phyloP scores from a whole-genome alignment of 2,797 vertebrate species.

The Crenichthys baileyi region DNA sequence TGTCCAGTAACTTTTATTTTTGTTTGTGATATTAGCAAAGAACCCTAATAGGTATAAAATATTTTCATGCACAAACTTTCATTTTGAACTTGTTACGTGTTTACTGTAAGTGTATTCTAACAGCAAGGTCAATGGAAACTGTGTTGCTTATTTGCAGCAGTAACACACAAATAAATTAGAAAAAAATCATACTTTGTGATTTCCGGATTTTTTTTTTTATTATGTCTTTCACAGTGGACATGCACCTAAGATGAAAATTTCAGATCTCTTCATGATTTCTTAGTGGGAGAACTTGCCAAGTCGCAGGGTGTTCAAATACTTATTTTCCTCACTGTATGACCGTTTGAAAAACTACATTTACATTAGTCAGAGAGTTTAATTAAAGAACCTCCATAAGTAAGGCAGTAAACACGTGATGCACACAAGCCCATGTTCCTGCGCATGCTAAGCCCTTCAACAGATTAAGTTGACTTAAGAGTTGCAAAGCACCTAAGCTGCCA shows the following conservation, averaged over 20 bases:
- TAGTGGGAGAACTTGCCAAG: no score
- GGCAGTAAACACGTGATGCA: constrained; percentile 42
- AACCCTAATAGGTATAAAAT: neutral
- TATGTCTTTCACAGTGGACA: no score
- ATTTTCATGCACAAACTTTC: neutral
- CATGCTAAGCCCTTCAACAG: constrained; percentile 65
- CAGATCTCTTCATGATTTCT: no score
- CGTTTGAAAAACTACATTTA: neutral
- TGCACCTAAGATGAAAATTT: no score
- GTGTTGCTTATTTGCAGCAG: neutral
- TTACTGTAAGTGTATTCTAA: constrained; percentile 4
- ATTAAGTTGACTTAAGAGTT: constrained; percentile 75
- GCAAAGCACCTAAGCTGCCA: constrained; percentile 60
- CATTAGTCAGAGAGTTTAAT: neutral
- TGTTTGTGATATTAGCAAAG: neutral
- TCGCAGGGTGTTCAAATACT: no score
- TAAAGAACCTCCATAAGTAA: constrained; percentile 5
- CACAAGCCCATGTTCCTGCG: constrained; percentile 50
- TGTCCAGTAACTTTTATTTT: neutral
- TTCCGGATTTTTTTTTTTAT: no score
- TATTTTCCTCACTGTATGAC: no score
- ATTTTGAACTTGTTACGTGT: neutral
- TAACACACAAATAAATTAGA: no score
- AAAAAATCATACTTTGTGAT: no score
- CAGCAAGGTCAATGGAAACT: constrained; percentile 33